phyloP scores from a whole-genome alignment of 2,797 vertebrate species.

The Enteromius anoplus region DNA sequence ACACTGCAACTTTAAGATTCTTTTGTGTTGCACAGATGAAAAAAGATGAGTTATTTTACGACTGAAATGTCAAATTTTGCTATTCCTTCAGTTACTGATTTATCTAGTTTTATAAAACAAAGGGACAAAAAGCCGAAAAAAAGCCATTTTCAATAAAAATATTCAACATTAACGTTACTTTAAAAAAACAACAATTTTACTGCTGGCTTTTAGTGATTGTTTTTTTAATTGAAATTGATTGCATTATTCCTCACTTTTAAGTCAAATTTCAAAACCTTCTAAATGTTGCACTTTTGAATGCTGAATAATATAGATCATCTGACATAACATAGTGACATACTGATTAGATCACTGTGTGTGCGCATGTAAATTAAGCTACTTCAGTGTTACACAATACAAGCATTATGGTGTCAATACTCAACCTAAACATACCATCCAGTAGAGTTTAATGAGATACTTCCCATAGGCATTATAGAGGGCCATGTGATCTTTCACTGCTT shows the following conservation, averaged over 20 bases:
- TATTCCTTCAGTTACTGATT: neutral
- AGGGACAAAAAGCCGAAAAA: neutral
- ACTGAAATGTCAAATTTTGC: neutral
- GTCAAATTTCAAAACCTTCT: neutral
- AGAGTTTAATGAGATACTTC: slow-evolving; percentile 90
- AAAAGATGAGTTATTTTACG: neutral
- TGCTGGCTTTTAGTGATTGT: neutral
- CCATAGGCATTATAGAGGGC: slow-evolving; percentile 90
- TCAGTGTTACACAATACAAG: neutral
- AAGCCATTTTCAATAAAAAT: neutral
- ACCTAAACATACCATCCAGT: slow-evolving; percentile 89
- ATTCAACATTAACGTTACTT: neutral
- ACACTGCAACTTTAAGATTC: neutral
- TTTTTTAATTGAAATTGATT: neutral
- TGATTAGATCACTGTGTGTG: neutral
- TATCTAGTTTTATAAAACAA: neutral
- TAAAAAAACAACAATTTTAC: neutral
- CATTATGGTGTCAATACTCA: neutral
- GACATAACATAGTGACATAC: neutral
- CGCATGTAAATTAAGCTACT: neutral
- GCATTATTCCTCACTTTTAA: neutral
- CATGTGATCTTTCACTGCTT: slow-evolving; percentile 79
- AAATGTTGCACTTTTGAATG: slow-evolving; percentile 2
- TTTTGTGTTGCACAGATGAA: neutral
- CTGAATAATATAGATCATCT: neutral